Percentiles rank a stretch among this genome's conserved stretches.
phyloP scores from a whole-genome alignment of 2,113 vertebrate genomes.

The Eptatretus burgeri region DNA sequence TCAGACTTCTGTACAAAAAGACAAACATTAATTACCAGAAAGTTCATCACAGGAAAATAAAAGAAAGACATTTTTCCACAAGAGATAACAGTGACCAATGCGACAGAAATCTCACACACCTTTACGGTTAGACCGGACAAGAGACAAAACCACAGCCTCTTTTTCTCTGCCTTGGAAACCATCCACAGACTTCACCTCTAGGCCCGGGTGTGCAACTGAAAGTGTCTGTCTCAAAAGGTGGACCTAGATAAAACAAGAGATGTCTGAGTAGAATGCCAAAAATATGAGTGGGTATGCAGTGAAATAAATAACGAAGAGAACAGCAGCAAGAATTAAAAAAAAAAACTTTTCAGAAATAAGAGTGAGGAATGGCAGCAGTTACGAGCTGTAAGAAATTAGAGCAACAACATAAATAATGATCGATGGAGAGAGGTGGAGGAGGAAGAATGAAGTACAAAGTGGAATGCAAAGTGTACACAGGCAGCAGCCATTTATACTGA shows the following conservation, averaged over 20 bases:
- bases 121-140: slow-evolving; percentile 68
- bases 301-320: too few species aligned
- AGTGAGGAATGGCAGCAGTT: neutral
- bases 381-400: neutral
- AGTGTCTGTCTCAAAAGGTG: slow-evolving; percentile 61
- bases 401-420: neutral
- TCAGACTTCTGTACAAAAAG: too few species aligned
- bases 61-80: too few species aligned
- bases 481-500: too few species aligned
- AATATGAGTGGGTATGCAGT: too few species aligned
- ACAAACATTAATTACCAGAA: too few species aligned
- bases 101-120: slow-evolving; percentile 18
- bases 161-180: slow-evolving; percentile 93
- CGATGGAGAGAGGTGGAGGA: slow-evolving; percentile 8
- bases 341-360: neutral
- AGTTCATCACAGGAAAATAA: too few species aligned
- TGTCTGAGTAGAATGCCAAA: neutral
- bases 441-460: neutral
- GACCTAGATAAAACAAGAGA: slow-evolving; percentile 25
- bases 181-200: slow-evolving; percentile 73
- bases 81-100: too few species aligned
- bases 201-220: slow-evolving; percentile 24
- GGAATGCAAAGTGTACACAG: too few species aligned
- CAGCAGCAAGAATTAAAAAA: neutral
- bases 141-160: slow-evolving; percentile 55